phyloP scores from a whole-genome alignment of 1,140 invertebrate species.

The Pectinophora gossypiella region DNA sequence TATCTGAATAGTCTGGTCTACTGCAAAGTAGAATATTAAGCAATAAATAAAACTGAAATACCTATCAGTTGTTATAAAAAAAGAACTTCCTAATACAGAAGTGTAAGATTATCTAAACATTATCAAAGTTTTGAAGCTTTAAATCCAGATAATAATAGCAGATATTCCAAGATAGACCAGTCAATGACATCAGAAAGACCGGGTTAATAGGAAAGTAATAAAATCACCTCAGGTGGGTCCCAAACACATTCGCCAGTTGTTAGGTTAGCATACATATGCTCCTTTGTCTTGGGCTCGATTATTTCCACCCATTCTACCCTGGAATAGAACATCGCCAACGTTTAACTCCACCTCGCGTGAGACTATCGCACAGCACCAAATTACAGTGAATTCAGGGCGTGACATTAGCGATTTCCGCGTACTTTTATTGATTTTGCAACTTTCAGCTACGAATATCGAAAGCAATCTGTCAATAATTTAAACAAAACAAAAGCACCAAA shows the following conservation, averaged over 20 bases:
- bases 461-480: constrained; percentile 40
- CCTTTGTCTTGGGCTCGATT: constrained; percentile 97
- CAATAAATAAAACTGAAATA: too few relatives aligned
- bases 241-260: constrained; percentile 98
- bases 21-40: too few relatives aligned
- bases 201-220: background rate
- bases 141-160: too few relatives aligned
- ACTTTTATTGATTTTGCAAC: constrained; percentile 74
- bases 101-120: too few relatives aligned
- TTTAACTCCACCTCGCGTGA: constrained; percentile 30
- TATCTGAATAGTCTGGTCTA: too few relatives aligned
- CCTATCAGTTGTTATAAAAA: too few relatives aligned
- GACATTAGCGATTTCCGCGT: constrained; percentile 72
- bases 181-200: too few relatives aligned
- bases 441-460: constrained; percentile 56
- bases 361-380: constrained; percentile 40
- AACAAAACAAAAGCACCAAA: constrained; percentile 12
- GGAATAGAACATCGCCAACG: constrained; percentile 66
- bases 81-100: too few relatives aligned
- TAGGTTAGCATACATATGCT: constrained; percentile 99
- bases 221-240: constrained; percentile 89
- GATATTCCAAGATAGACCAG: too few relatives aligned
- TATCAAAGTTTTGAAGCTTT: too few relatives aligned
- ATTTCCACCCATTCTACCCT: constrained; percentile 99
- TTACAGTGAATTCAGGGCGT: constrained; percentile 59